Percentiles rank a stretch among this genome's conserved stretches.
These are phyloP conservation scores for Portevinia maculata DNA, from an alignment of 2,888 invertebrate genomes.

Conservation along the genomic window DNA sequence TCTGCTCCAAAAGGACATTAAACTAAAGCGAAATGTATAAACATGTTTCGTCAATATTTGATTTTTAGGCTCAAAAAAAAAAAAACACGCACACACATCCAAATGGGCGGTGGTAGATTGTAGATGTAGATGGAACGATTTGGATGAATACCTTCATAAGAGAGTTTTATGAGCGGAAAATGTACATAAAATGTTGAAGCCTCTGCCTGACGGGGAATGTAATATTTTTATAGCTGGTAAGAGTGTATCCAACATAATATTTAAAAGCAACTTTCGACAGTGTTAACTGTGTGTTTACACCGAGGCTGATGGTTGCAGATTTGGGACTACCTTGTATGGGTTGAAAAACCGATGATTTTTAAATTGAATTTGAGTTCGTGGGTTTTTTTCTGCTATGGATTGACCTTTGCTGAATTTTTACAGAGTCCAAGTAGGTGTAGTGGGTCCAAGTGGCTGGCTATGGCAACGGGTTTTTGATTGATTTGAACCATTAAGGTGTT, in stretches of 20 bases:
- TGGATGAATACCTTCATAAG: slow-evolving; percentile 46
- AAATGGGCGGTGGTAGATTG: too few relatives aligned
- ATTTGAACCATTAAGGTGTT: slow-evolving; percentile 61
- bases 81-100: background rate
- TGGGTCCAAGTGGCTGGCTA: background rate
- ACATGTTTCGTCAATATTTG: slow-evolving; percentile 72
- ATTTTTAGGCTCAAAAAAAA: slow-evolving; percentile 37
- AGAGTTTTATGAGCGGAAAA: slow-evolving; percentile 40
- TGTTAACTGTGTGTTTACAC: slow-evolving; percentile 62
- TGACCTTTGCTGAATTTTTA: slow-evolving; percentile 14
- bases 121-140: background rate
- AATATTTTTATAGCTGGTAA: slow-evolving; percentile 57
- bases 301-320: slow-evolving; percentile 51
- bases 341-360: too few relatives aligned
- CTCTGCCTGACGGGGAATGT: slow-evolving; percentile 43
- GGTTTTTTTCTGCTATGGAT: slow-evolving; percentile 1
- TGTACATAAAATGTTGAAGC: slow-evolving; percentile 65
- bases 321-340: too few relatives aligned
- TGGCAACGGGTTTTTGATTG: slow-evolving; percentile 52
- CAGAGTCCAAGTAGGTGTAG: background rate
- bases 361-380: background rate
- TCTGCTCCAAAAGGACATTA: slow-evolving; percentile 25
- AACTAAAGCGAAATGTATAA: slow-evolving; percentile 51
- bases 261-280: slow-evolving; percentile 18
- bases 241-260: slow-evolving; percentile 1